Conservation (phyloP, 2,797 vertebrate species). For the Cossypha heuglini region DNA sequence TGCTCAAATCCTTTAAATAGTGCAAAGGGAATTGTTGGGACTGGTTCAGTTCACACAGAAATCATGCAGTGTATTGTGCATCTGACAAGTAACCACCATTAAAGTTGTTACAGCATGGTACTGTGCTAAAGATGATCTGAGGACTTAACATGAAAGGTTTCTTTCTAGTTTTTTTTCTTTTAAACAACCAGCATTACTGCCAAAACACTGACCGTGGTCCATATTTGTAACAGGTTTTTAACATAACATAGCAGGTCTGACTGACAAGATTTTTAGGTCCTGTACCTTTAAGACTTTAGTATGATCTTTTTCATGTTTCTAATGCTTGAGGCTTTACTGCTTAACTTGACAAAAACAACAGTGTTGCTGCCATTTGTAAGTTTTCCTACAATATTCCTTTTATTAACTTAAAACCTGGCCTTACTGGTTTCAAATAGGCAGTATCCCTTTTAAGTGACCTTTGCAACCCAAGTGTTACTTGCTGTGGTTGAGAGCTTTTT, state of each 20-base stretch:
- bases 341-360: constrained; percentile 71
- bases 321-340: constrained; percentile 75
- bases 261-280: constrained; percentile 76
- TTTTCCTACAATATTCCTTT: constrained; percentile 78
- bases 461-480: constrained; percentile 84
- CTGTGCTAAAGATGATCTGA: constrained; percentile 1
- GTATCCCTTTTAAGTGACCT: constrained; percentile 83
- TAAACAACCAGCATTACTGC: constrained; percentile 85
- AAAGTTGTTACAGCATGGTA: constrained; percentile 4
- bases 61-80: neutral
- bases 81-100: constrained; percentile 11
- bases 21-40: neutral
- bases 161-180: constrained; percentile 67
- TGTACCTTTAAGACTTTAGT: constrained; percentile 75
- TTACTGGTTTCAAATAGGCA: constrained; percentile 78
- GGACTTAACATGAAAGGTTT: constrained; percentile 59
- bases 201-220: constrained; percentile 77
- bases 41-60: constrained; percentile 16
- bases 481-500: constrained; percentile 70
- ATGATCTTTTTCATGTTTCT: constrained; percentile 79
- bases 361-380: constrained; percentile 80
- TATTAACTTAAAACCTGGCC: constrained; percentile 77
- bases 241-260: constrained; percentile 77
- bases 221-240: constrained; percentile 82
- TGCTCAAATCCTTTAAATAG: constrained; percentile 22